These are phyloP conservation scores for Brachionus sp. DNA, from an alignment of 1,140 invertebrate species.

Conservation along the genomic window DNA sequence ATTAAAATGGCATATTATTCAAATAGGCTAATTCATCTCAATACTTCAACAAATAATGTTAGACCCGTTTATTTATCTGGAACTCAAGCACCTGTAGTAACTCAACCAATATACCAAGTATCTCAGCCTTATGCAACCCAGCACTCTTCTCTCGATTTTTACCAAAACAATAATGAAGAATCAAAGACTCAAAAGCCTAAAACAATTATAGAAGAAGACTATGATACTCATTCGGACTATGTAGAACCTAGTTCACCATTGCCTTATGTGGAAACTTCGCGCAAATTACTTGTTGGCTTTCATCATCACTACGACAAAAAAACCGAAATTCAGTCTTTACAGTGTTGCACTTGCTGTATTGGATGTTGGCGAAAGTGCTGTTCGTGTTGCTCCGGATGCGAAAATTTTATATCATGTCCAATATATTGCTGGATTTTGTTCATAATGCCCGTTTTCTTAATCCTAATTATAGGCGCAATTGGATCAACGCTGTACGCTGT, in stretches of 20 bases:
- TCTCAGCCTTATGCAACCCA: neutral
- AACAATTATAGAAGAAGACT: neutral
- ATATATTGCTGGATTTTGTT: constrained; percentile 35
- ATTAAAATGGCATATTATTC: constrained; percentile 7
- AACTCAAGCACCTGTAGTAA: neutral
- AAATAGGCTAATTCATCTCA: neutral
- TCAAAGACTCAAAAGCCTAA: neutral
- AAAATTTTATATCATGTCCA: constrained; percentile 46
- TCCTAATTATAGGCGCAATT: neutral
- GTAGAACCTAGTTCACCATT: neutral
- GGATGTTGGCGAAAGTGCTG: constrained; percentile 24
- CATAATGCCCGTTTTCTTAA: neutral
- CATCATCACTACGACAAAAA: constrained; percentile 16
- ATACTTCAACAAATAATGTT: neutral
- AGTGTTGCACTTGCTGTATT: constrained; percentile 45
- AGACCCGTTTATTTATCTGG: neutral
- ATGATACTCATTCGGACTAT: neutral
- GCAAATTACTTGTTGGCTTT: constrained; percentile 20
- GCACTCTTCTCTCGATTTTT: neutral
- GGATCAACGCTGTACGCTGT: constrained; percentile 3
- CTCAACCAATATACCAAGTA: neutral
- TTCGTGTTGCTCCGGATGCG: constrained; percentile 29
- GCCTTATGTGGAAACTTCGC: neutral
- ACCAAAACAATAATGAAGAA: neutral
- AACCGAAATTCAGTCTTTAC: constrained; percentile 31